Evolutionary conservation across 2,888 invertebrate species (phyloP), one percentile per base, ranked within the genome.

Genomic region (Dendrolimus houi): DNA sequence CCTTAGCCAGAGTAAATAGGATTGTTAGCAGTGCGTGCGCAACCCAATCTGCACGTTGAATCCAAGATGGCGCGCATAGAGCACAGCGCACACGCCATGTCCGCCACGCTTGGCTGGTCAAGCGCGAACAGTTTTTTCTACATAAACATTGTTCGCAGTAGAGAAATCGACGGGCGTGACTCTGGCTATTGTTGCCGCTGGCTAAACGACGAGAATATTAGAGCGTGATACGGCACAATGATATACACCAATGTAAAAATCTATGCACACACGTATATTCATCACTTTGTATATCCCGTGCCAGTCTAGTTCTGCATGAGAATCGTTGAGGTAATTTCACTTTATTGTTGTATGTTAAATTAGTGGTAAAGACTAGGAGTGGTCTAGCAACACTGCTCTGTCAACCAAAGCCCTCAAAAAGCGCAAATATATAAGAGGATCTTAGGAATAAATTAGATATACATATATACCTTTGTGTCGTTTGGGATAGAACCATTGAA

Each of bases 161-260:
- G 87, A 85, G 86, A 89, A 89, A 88, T 86, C 88, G 87, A 77
- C 87, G 82, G 81, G 85, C 88, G 88, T 87, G 85, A 87, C 88
- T 81, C 80, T 69, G 71, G 79, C 84, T 76, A 85, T 87, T 86
- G 87, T 88, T 86, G 82, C 84, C 72, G 77, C 77, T 75, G 76
- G 77, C 81, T 83, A 85, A 86, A 86, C 77, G 76, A 74, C 68
- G 82, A 74, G 82, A 75, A 88, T 89, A 89, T 86, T 75, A 88
- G 88, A 88, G 87, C 88, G 84, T 87, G 86, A 79, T 85, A 77
- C 81, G 75, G 79, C 83, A 81, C 81, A 82, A 84, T 52, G 54
- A 58, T 29, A 40, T 54, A 56, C n/a, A 12, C 52, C 47, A 55
- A 47, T 55, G 55, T 41, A 52, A 59, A 52, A 52, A 40, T 29